Conservation (phyloP, 30 jellyfish, hydroid and myxozoan genomes). For the Aurelia sp. region DNA sequence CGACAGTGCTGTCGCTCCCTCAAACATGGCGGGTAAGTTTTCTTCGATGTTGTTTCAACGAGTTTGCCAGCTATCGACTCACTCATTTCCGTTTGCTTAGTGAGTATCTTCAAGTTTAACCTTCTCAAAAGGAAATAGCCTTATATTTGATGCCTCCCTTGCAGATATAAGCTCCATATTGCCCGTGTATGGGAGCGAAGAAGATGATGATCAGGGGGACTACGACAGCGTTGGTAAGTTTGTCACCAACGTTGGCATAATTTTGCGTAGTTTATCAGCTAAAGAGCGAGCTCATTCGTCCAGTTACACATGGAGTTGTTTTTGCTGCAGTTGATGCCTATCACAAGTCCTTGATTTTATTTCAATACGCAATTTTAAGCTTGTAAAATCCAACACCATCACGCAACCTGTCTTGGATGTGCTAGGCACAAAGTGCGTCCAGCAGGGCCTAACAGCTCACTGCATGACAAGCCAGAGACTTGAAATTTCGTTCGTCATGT, state of each 20-base stretch:
- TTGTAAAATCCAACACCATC: no score
- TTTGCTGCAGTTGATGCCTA: no score
- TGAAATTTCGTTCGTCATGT: no score
- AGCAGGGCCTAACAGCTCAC: no score
- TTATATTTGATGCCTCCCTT: not conserved
- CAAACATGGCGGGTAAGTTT: constrained; percentile 80
- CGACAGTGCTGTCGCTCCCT: constrained; percentile 38
- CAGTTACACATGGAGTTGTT: not conserved
- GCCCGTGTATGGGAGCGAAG: constrained; percentile 78
- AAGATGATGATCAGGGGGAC: constrained; percentile 85
- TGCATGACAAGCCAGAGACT: no score
- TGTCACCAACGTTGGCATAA: not conserved
- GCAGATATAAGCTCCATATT: constrained; percentile 80
- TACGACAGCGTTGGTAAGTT: constrained; percentile 63
- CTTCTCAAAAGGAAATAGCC: not conserved
- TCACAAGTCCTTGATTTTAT: no score
- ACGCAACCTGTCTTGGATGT: no score
- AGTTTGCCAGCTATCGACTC: constrained; percentile 2
- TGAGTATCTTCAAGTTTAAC: not conserved
- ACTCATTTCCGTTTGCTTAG: not conserved
- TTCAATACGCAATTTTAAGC: no score
- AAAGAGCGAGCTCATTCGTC: not conserved
- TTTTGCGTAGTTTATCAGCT: not conserved
- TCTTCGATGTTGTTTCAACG: not conserved
- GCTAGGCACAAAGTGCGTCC: no score